Percentiles rank a stretch among this genome's conserved stretches.
phyloP scores from a whole-genome alignment of 1,140 invertebrate species.

The Tyrophagus putrescentiae region DNA sequence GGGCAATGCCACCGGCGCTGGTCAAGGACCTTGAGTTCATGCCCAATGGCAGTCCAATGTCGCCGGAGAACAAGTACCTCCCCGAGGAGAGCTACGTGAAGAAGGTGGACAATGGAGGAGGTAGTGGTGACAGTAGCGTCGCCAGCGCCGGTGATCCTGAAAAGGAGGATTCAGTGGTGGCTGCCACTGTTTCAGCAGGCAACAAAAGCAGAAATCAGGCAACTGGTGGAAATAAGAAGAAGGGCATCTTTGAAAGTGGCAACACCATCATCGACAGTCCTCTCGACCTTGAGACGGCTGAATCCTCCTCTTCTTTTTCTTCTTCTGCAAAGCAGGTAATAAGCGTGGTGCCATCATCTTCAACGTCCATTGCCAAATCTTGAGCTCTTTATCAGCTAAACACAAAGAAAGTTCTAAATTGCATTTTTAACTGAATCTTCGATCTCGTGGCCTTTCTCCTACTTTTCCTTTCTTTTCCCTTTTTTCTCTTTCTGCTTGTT shows the following conservation, averaged over 20 bases:
- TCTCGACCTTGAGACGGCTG: neutral
- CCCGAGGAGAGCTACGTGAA: neutral
- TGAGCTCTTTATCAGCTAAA: no score
- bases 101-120: neutral
- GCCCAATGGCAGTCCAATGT: slow-evolving; percentile 8
- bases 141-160: neutral
- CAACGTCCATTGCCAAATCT: no score
- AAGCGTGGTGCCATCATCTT: no score
- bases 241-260: neutral
- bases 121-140: neutral
- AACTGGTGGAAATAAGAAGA: neutral
- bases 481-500: no score
- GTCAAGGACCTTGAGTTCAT: slow-evolving; percentile 16
- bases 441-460: no score
- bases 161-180: neutral
- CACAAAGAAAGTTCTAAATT: no score
- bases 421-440: no score
- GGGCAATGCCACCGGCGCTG: slow-evolving; percentile 15
- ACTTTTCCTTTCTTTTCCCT: no score
- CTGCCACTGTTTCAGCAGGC: neutral
- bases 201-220: neutral
- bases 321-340: no score
- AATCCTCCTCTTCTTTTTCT: no score
- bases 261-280: slow-evolving; percentile 4
- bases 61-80: neutral